Evolutionary conservation across 1,140 invertebrate species (phyloP), one percentile per base, ranked within the genome.

Genomic region (Conus betulinus): DNA sequence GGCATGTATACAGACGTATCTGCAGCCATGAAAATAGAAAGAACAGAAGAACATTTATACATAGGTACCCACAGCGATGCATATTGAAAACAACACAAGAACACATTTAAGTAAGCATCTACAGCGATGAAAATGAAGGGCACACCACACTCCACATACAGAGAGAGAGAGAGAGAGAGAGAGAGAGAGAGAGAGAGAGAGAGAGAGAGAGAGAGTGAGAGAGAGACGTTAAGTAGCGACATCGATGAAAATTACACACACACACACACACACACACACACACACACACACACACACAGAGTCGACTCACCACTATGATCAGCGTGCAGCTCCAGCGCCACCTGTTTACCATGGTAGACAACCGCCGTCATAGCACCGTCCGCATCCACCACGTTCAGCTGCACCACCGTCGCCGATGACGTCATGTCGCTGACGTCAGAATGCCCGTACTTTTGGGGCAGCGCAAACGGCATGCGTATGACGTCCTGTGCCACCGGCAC

Each of bases 401-500:
- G 82, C 8, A 84, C 5, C 82, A 84, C 82, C 23, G 82, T 63
- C 1, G 5, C 55, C 1, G 82, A 10, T 39, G 82, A 60, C 55
- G 82, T 84, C 82, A 84, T 84, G n/a, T 20, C 55, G 57, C 5
- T 84, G 82, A 84, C 82, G 82, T 84, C 55, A 67, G 5, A 23
- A 11, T 15, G 78, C 5, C 78, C 78, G 67, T 39, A 11, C 25
- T 8, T 27, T 11, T 11, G 4, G 25, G 78, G 25, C 11, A 23
- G 6, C 67, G 11, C 20, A 7, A 23, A n/a, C 67, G 4, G 67
- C 13, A 20, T 23, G 17, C 67, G 17, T 0, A 71, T 60, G 53
- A 13, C 2, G 82, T 60, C 57, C 63, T 60, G 17, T 60, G 8
- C 23, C 7, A 10, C 51, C 15, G 51, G 81, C 52, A 57, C 52